These are phyloP conservation scores for Eptesicus fuscus DNA, from an alignment of 2,113 vertebrate species.

Conservation along the genomic window DNA sequence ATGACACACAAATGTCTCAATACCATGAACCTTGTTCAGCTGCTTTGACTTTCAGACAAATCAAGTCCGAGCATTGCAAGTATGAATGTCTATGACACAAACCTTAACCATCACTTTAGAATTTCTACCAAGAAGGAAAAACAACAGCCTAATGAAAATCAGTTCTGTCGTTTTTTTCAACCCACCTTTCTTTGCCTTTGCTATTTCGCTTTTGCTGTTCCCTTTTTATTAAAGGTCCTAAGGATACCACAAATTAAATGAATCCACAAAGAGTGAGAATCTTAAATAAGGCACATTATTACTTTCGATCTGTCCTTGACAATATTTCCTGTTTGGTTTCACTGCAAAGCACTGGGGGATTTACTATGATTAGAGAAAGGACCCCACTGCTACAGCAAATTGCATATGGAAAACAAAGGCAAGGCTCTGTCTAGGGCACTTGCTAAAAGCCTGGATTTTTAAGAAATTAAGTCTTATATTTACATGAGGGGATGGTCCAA, in stretches of 20 bases:
- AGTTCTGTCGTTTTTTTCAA: not conserved
- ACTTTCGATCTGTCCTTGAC: not conserved
- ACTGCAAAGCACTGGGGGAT: not conserved
- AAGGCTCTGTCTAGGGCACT: not conserved
- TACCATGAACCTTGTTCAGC: not conserved
- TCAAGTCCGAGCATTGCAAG: not conserved
- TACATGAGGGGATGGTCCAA: slow-evolving; percentile 33
- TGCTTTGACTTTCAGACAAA: slow-evolving; percentile 28
- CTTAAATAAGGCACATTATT: not conserved
- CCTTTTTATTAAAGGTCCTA: not conserved
- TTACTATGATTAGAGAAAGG: slow-evolving; percentile 23
- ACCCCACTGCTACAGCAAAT: not conserved
- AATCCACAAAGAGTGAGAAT: slow-evolving; percentile 24
- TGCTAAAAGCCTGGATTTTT: slow-evolving; percentile 41
- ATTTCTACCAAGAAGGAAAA: not conserved
- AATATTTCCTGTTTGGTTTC: not conserved
- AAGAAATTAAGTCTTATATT: slow-evolving; percentile 56
- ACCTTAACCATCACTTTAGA: not conserved
- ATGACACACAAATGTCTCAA: not conserved
- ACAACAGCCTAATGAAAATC: not conserved
- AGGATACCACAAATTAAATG: slow-evolving; percentile 3
- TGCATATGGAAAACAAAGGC: slow-evolving; percentile 2
- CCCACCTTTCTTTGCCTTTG: not conserved
- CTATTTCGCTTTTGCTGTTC: not conserved
- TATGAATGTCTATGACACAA: not conserved